phyloP scores from a whole-genome alignment of 2,888 invertebrate species.

The Eurytoma adleriae region DNA sequence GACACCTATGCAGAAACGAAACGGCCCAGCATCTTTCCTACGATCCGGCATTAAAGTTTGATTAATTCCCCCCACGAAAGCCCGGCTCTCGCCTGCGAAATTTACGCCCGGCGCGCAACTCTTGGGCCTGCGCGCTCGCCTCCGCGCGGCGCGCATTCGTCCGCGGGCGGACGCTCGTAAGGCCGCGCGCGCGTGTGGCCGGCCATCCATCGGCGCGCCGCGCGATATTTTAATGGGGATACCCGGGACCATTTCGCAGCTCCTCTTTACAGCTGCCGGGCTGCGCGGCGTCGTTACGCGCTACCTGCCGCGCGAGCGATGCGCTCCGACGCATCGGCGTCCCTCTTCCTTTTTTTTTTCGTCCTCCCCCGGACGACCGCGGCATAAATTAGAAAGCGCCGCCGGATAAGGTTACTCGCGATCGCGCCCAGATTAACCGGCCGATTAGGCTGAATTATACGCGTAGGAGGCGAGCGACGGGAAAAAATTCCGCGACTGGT shows the following conservation, averaged over 20 bases:
- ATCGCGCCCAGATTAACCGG: too few species aligned
- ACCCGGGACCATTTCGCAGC: constrained; percentile 43
- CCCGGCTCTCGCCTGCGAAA: not conserved
- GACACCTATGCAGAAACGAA: too few species aligned
- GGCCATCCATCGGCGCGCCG: constrained; percentile 38
- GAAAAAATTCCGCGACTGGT: too few species aligned
- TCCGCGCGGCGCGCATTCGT: not conserved
- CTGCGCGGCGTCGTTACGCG: constrained; percentile 42
- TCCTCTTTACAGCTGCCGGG: constrained; percentile 39
- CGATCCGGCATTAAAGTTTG: too few species aligned
- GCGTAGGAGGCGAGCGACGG: too few species aligned
- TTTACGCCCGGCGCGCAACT: not conserved
- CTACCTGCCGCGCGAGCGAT: constrained; percentile 16
- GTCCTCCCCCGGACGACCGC: not conserved
- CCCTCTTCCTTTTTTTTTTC: not conserved
- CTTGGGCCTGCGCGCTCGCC: not conserved
- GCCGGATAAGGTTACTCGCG: too few species aligned
- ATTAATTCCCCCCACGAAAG: not conserved
- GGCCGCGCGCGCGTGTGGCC: not conserved
- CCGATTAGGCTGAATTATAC: too few species aligned
- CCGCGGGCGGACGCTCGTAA: not conserved
- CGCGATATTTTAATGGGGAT: constrained; percentile 52
- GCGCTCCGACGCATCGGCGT: not conserved
- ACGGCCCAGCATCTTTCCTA: too few species aligned
- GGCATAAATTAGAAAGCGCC: constrained; percentile 49